A percentile compares a stretch with the other conserved stretches of the same genome.
Evolutionary conservation across 2,797 vertebrate species (phyloP).

Genomic region (Syngnathus acus): DNA sequence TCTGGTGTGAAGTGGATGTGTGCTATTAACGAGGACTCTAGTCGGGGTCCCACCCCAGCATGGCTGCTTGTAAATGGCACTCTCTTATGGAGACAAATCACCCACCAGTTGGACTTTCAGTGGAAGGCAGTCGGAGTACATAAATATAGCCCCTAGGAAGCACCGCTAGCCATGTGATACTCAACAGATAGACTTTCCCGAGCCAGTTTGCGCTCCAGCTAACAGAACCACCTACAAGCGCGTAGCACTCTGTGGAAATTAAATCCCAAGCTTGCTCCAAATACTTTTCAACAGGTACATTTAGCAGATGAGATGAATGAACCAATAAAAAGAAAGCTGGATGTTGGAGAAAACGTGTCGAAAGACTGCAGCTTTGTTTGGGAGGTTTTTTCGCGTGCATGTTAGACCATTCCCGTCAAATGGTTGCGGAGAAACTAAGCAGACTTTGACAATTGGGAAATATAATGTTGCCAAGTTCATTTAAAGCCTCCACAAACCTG

Average conservation of each 20-base stretch:
- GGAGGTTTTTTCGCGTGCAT: not conserved
- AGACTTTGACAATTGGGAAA: not conserved
- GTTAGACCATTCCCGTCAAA: not conserved
- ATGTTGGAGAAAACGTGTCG: conserved; percentile 32
- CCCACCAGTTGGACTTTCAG: conserved; percentile 62
- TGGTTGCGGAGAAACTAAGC: not conserved
- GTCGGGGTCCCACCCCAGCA: conserved; percentile 67
- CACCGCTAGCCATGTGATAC: conserved; percentile 61
- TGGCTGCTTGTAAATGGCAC: conserved; percentile 72
- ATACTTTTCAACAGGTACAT: conserved; percentile 56
- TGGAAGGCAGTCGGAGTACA: conserved; percentile 70
- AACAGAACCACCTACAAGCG: conserved; percentile 40
- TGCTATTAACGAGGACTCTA: conserved; percentile 68
- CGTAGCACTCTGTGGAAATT: conserved; percentile 45
- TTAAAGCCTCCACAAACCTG: not conserved
- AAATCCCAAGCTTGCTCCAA: conserved; percentile 33
- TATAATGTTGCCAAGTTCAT: not conserved
- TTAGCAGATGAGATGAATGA: conserved; percentile 50
- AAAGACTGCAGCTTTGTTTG: not conserved
- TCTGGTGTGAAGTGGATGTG: conserved; percentile 70
- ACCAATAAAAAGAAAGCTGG: conserved; percentile 32
- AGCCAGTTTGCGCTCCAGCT: conserved; percentile 50
- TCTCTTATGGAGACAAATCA: conserved; percentile 69
- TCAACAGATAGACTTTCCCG: conserved; percentile 50
- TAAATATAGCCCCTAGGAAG: conserved; percentile 68